Conservation (phyloP, 2,113 vertebrate species). For the Dunckerocampus dactyliophorus region DNA sequence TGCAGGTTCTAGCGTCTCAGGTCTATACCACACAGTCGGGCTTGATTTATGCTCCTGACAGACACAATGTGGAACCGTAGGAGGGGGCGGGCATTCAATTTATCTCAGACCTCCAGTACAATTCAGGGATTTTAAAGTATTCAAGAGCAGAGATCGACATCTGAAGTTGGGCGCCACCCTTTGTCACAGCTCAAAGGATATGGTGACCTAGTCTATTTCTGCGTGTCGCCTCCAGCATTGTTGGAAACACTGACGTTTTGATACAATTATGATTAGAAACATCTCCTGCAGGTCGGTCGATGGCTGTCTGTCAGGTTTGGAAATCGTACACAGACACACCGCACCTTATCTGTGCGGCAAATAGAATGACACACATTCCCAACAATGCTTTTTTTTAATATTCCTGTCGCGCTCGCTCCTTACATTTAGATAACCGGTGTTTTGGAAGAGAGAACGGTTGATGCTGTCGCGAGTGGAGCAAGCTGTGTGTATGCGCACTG, state of each 20-base stretch:
- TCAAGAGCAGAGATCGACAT: conserved; percentile 56
- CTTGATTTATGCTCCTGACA: conserved; percentile 72
- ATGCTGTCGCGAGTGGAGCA: conserved; percentile 13
- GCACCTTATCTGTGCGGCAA: conserved; percentile 45
- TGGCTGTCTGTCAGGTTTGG: conserved; percentile 30
- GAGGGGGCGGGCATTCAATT: conserved; percentile 72
- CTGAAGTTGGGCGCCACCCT: conserved; percentile 48
- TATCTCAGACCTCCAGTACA: conserved; percentile 62
- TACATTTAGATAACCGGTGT: conserved; percentile 18
- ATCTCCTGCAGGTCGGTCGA: conserved; percentile 56
- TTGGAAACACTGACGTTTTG: conserved; percentile 46
- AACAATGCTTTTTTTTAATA: conserved; percentile 5
- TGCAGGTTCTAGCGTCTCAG: conserved; percentile 48
- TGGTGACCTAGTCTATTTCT: conserved; percentile 54
- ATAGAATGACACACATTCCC: conserved; percentile 36
- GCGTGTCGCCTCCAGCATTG: conserved; percentile 15
- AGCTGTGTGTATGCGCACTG: conserved; percentile 20
- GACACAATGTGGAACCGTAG: conserved; percentile 49
- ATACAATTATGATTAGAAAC: conserved; percentile 65
- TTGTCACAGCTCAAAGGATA: conserved; percentile 59
- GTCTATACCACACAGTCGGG: conserved; percentile 47
- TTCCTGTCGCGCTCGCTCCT: not conserved
- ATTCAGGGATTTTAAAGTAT: conserved; percentile 61
- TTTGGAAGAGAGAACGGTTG: conserved; percentile 15
- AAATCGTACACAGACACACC: conserved; percentile 33